A percentile compares a stretch with the other conserved stretches of the same genome.
Conservation (phyloP, 2,888 invertebrate genomes). For the Morinoia aosen region DNA sequence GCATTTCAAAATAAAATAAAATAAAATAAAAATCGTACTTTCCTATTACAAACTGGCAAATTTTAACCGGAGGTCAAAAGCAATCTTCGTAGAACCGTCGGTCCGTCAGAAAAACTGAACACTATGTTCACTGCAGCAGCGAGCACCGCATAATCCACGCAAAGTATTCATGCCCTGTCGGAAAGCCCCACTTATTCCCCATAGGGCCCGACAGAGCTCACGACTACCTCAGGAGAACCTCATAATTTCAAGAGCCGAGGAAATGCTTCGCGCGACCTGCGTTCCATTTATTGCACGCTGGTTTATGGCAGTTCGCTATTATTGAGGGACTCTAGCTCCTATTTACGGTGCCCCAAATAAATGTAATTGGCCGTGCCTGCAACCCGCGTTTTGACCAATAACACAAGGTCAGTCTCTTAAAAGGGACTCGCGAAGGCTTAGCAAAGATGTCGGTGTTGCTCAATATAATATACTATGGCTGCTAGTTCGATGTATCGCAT, state of each 20-base stretch:
- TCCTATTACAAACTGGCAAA: neutral
- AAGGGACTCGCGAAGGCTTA: neutral
- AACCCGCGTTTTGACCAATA: neutral
- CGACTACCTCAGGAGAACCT: constrained; percentile 24
- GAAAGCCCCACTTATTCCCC: constrained; percentile 22
- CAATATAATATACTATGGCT: neutral
- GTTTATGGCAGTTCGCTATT: neutral
- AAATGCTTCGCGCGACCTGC: constrained; percentile 42
- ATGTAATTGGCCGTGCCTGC: neutral
- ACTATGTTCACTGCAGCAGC: neutral
- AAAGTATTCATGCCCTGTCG: neutral
- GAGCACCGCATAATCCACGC: neutral
- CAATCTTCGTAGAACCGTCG: neutral
- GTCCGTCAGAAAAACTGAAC: neutral
- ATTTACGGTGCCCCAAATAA: constrained; percentile 37
- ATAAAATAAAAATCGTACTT: neutral
- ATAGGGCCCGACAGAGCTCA: constrained; percentile 11
- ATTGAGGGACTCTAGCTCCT: constrained; percentile 4
- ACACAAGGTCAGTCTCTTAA: constrained; percentile 12
- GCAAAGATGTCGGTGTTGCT: neutral
- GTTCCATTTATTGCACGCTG: constrained; percentile 15
- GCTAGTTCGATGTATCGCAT: neutral
- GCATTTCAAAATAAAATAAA: neutral
- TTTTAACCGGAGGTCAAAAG: neutral
- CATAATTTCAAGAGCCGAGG: constrained; percentile 27